Conservation (phyloP, 2,888 invertebrate species). For the Acanthosepion esculentum region DNA sequence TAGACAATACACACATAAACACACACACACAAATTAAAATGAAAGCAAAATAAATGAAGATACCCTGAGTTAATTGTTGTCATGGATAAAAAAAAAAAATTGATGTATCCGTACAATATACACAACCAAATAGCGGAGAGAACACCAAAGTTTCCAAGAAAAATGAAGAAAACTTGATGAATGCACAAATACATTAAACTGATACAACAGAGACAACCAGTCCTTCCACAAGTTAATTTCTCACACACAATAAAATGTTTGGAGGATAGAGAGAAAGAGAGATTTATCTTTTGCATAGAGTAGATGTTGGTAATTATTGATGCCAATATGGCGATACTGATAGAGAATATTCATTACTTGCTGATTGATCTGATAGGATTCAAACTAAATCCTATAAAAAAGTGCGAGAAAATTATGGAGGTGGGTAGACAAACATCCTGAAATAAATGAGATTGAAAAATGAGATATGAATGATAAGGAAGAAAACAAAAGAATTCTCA, state of each 20-base stretch:
- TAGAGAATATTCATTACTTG: neutral
- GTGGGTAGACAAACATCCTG: neutral
- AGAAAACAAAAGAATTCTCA: too few species aligned
- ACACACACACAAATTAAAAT: neutral
- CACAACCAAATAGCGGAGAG: too few species aligned
- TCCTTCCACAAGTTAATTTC: too few species aligned
- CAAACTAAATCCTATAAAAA: neutral
- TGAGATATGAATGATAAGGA: neutral
- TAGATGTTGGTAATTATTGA: neutral
- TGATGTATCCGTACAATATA: neutral
- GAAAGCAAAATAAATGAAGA: neutral
- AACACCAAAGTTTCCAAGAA: too few species aligned
- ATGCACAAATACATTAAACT: too few species aligned
- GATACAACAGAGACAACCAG: too few species aligned
- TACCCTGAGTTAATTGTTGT: neutral
- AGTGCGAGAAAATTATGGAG: neutral
- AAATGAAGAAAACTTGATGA: too few species aligned
- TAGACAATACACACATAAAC: neutral
- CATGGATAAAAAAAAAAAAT: neutral
- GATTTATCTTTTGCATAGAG: neutral
- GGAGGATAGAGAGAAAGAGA: neutral
- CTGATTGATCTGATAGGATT: conserved; percentile 10
- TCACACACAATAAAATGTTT: neutral
- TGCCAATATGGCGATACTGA: neutral
- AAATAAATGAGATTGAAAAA: neutral